Percentiles rank a stretch among this genome's conserved stretches.
Conservation (phyloP, 1,140 invertebrate species). For the Zaprionus ghesquierei region DNA sequence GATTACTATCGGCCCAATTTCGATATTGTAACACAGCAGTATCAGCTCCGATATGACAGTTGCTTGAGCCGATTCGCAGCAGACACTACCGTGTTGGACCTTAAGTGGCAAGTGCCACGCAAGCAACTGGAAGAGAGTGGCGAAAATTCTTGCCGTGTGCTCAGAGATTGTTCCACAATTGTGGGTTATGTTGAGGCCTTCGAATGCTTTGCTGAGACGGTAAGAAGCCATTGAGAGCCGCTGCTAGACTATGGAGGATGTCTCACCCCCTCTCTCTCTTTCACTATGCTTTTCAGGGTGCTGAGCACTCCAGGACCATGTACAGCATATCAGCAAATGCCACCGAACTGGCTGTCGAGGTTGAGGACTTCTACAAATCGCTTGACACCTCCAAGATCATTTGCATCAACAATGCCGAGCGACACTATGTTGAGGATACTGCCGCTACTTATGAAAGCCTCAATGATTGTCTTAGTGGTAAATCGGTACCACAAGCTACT, state of each 20-base stretch:
- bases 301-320: constrained; percentile 45
- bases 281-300: constrained; percentile 13
- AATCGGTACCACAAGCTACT: neutral
- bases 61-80: neutral
- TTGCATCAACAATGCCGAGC: constrained; percentile 48
- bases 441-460: constrained; percentile 27
- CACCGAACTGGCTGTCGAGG: neutral
- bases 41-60: constrained; percentile 7
- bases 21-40: constrained; percentile 11
- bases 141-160: neutral
- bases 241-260: neutral
- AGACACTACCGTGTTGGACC: neutral
- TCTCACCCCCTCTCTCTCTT: neutral
- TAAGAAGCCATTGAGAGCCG: constrained; percentile 5
- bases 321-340: constrained; percentile 45
- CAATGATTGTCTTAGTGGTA: constrained; percentile 39
- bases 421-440: constrained; percentile 37
- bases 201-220: constrained; percentile 46
- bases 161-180: constrained; percentile 33
- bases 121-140: neutral
- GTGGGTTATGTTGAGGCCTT: constrained; percentile 39
- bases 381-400: constrained; percentile 1
- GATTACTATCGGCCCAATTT: constrained; percentile 33
- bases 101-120: constrained; percentile 20
- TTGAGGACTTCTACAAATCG: constrained; percentile 15